Evolutionary conservation across 1,140 invertebrate genomes (phyloP).

Genomic region (Formica selysi): DNA sequence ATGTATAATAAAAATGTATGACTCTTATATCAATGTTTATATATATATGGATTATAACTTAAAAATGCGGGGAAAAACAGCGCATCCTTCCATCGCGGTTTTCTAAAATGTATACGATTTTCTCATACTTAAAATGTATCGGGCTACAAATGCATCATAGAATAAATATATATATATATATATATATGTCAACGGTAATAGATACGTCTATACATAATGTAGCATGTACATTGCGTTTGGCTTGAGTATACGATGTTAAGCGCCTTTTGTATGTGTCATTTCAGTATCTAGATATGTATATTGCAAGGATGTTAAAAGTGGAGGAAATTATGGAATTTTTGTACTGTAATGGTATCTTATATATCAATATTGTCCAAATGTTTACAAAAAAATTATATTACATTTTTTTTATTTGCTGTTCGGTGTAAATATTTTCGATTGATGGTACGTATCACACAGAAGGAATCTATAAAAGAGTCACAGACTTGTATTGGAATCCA

Average conservation of each 20-base stretch:
- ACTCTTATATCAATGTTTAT: constrained; percentile 20
- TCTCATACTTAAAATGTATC: constrained; percentile 62
- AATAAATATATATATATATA: constrained; percentile 72
- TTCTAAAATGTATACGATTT: constrained; percentile 64
- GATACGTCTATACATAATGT: constrained; percentile 61
- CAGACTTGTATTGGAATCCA: constrained; percentile 43
- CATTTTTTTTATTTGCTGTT: constrained; percentile 64
- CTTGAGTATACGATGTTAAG: constrained; percentile 24
- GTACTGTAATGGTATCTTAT: constrained; percentile 72
- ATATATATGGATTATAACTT: constrained; percentile 21
- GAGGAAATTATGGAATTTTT: constrained; percentile 71
- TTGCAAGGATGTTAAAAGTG: constrained; percentile 72
- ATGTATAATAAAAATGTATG: constrained; percentile 56
- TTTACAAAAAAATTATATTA: constrained; percentile 76
- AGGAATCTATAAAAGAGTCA: constrained; percentile 68
- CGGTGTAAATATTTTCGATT: constrained; percentile 68
- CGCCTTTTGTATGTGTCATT: constrained; percentile 36
- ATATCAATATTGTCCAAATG: constrained; percentile 77
- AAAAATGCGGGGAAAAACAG: constrained; percentile 7
- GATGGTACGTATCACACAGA: constrained; percentile 74
- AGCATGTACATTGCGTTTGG: constrained; percentile 39
- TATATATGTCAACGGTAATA: constrained; percentile 60
- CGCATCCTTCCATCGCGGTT: constrained; percentile 12
- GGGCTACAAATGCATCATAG: constrained; percentile 72
- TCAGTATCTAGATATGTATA: constrained; percentile 46